Evolutionary conservation across 2,113 vertebrate genomes (phyloP), one percentile per base, ranked within the genome.

Genomic region (Xenopus laevis): DNA sequence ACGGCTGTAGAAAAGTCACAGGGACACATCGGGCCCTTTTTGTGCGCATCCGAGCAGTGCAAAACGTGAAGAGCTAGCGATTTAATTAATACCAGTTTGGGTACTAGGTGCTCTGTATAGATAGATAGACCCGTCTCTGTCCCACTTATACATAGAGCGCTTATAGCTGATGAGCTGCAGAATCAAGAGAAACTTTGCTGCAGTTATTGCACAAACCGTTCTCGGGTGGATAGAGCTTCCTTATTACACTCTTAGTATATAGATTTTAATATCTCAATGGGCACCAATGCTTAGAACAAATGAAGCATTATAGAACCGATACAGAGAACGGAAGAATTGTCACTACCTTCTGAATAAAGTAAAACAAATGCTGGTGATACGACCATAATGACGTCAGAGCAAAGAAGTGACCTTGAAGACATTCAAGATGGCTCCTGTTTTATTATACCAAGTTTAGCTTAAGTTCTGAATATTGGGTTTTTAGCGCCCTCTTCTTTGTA

Each of bases 1-100:
- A n/a, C 23, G 23, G 73, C 73, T 44, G 57, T 75, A 68, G 65
- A 68, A 13, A 45, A 10, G n/a, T 68, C 72, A 62, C 57, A 11
- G 59, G 57, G 65, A 63, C 18, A 47, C 20, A 55, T 58, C 12
- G 20, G 45, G 72, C 10, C 23, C 44, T 40, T 40, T 40, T 40
- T 40, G 33, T 40, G 33, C 2, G 33, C 33, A 40, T 18, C 59
- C 58, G 20, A n/a, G 64, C 15, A 13, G 15, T 4, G 12, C 12
- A 62, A 60, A 27, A 55, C 45, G 13, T 15, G 52, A 52, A 53
- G 30, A 65, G 47, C 23, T 27, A 2, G 23, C 2, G 47, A 50
- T 9, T 50, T 4, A 16, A 50, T 50, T 4, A 50, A 50, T 50
- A 10, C 47, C 15, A 50, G 12, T 50, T 23, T 13, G 62, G 13